Evolutionary conservation across 2,113 vertebrate species (phyloP).

Genomic region (Cyanistes caeruleus): DNA sequence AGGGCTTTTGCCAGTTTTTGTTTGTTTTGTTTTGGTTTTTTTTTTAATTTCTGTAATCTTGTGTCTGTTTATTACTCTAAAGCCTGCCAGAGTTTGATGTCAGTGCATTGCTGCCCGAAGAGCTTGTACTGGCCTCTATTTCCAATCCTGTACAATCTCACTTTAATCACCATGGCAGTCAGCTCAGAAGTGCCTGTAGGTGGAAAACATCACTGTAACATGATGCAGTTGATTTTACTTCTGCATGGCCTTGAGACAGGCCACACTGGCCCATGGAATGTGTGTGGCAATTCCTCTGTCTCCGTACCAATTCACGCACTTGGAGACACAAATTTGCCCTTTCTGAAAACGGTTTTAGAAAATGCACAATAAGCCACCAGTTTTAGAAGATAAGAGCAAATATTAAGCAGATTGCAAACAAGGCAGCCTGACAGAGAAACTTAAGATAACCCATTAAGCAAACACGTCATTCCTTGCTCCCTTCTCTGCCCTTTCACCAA

Average conservation of each 20-base stretch:
- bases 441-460: constrained; percentile 23
- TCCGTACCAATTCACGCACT: background rate
- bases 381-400: background rate
- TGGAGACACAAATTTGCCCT: background rate
- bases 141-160: background rate
- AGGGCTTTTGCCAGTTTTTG: background rate
- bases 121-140: background rate
- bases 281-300: background rate
- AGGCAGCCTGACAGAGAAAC: background rate
- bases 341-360: background rate
- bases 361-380: background rate
- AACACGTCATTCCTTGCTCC: background rate
- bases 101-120: background rate
- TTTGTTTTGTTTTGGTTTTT: background rate
- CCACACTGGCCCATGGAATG: background rate
- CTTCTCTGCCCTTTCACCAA: constrained; percentile 12
- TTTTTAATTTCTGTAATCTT: accelerated
- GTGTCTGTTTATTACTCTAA: background rate
- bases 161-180: background rate
- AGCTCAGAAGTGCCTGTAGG: background rate
- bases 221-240: background rate
- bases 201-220: background rate
- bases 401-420: constrained; percentile 25
- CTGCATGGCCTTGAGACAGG: background rate
- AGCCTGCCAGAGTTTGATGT: background rate